A percentile compares a stretch with the other conserved stretches of the same genome.
phyloP scores from a whole-genome alignment of 2,888 invertebrate species.

The Thereva unica region DNA sequence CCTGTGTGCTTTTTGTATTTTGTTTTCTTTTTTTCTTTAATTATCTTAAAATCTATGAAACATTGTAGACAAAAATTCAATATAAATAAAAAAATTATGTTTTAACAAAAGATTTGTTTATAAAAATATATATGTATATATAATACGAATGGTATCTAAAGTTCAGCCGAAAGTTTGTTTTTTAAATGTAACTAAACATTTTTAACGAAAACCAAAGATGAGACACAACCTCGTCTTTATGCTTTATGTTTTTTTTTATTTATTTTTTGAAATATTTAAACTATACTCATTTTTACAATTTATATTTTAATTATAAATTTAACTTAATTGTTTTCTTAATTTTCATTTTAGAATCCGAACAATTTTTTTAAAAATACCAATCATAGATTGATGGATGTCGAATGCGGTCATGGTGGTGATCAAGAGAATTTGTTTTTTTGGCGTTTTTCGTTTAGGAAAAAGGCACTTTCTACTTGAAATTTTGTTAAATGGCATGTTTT shows the following conservation, averaged over 20 bases:
- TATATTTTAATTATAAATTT: constrained; percentile 18
- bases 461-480: constrained; percentile 47
- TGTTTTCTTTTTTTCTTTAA: too few species aligned
- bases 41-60: too few species aligned
- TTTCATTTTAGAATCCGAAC: constrained; percentile 36
- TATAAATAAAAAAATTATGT: too few species aligned
- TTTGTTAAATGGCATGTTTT: constrained; percentile 14
- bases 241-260: constrained; percentile 32
- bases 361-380: constrained; percentile 20
- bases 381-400: constrained; percentile 16
- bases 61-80: too few species aligned
- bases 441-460: constrained; percentile 41
- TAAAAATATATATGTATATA: too few species aligned
- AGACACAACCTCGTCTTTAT: constrained; percentile 41
- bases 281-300: constrained; percentile 33
- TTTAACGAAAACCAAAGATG: constrained; percentile 26
- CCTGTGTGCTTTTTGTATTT: neutral
- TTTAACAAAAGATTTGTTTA: too few species aligned
- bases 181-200: constrained; percentile 44
- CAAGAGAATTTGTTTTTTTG: constrained; percentile 1
- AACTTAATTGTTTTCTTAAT: neutral
- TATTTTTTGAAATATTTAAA: constrained; percentile 36
- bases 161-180: constrained; percentile 50
- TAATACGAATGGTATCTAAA: constrained; percentile 41
- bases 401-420: constrained; percentile 12